phyloP scores from a whole-genome alignment of 2,888 invertebrate genomes.

The Apantesis nais region DNA sequence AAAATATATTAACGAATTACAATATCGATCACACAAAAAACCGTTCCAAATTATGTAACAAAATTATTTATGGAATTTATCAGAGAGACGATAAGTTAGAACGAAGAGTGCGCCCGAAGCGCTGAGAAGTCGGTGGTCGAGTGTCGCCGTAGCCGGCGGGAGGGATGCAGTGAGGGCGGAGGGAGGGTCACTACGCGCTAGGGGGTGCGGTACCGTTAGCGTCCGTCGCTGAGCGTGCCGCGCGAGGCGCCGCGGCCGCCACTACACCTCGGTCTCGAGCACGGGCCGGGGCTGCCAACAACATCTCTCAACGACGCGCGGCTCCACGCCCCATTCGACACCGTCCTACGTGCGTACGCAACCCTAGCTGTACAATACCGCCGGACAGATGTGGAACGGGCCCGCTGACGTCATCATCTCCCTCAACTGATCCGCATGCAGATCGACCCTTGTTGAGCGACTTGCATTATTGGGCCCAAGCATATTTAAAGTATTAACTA shows the following conservation, averaged over 20 bases:
- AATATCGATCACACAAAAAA: conserved; percentile 3
- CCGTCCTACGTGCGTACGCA: conserved; percentile 77
- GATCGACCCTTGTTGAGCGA: neutral
- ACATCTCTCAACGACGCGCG: conserved; percentile 83
- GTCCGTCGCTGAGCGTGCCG: conserved; percentile 82
- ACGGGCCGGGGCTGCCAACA: conserved; percentile 83
- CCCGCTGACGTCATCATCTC: conserved; percentile 40
- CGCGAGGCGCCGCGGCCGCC: conserved; percentile 83
- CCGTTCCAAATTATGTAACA: conserved; percentile 7
- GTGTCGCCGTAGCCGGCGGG: conserved; percentile 21
- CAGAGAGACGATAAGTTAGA: neutral
- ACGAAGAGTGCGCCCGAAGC: neutral
- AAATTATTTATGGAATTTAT: neutral
- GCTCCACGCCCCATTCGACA: conserved; percentile 80
- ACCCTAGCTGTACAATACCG: conserved; percentile 73
- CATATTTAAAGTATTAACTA: neutral
- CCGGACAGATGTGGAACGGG: conserved; percentile 54
- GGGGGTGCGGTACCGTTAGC: conserved; percentile 75
- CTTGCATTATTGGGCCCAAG: conserved; percentile 1
- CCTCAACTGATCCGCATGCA: neutral
- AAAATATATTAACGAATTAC: neutral
- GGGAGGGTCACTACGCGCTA: conserved; percentile 32
- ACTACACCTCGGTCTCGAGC: conserved; percentile 85
- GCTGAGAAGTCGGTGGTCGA: conserved; percentile 16
- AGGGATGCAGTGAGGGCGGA: conserved; percentile 13